Conservation (phyloP, 2,888 invertebrate species). For the Neria commutata region DNA sequence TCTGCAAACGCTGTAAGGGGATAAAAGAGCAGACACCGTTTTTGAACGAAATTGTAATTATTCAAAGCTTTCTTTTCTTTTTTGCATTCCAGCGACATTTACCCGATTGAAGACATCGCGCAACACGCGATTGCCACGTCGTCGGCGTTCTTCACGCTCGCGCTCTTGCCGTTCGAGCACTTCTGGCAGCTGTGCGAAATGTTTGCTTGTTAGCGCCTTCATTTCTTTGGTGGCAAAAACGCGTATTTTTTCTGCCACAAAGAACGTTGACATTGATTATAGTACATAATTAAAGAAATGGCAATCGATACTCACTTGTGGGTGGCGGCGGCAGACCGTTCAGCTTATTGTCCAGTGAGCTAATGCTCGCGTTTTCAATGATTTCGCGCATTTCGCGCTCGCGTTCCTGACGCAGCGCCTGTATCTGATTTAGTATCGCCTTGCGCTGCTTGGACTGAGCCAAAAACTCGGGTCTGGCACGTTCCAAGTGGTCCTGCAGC, state of each 20-base stretch:
- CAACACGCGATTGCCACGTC: constrained; percentile 75
- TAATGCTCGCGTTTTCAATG: constrained; percentile 45
- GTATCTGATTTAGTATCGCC: constrained; percentile 53
- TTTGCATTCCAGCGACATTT: no score
- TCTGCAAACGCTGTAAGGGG: constrained; percentile 54
- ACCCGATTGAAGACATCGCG: constrained; percentile 79
- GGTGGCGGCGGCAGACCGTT: constrained; percentile 58
- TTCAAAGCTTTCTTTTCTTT: no score
- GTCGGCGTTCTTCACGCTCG: constrained; percentile 67
- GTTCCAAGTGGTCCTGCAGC: constrained; percentile 73
- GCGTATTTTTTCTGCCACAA: constrained; percentile 60
- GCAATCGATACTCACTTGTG: constrained; percentile 49
- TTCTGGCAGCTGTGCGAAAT: constrained; percentile 76
- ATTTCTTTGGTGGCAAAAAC: constrained; percentile 67
- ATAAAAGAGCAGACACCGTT: no score
- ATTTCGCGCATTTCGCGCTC: constrained; percentile 51
- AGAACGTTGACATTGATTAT: not conserved
- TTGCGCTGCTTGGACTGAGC: constrained; percentile 62
- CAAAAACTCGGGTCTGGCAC: constrained; percentile 75
- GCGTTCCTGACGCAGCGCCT: constrained; percentile 50
- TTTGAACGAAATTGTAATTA: no score
- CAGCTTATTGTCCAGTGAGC: constrained; percentile 49
- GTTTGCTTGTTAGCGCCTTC: constrained; percentile 67
- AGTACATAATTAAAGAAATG: not conserved
- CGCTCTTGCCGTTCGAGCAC: constrained; percentile 70